A percentile compares a stretch with the other conserved stretches of the same genome.
Evolutionary conservation across 2,113 vertebrate species (phyloP).

Genomic region (Lophura nycthemera): DNA sequence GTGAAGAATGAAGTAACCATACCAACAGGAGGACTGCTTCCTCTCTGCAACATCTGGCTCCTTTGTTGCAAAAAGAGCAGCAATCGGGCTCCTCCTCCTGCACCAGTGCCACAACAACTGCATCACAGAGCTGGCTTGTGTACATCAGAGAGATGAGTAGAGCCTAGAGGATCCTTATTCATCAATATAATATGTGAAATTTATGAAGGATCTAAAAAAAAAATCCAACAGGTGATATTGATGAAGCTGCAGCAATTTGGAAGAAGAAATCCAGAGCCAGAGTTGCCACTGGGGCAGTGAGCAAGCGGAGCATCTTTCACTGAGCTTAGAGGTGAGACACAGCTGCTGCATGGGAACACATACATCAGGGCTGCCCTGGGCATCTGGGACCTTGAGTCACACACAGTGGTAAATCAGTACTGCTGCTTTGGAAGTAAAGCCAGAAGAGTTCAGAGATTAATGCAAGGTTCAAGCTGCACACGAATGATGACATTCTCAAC

Average conservation of each 20-base stretch:
- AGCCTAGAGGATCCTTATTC: background rate
- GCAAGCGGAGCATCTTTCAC: background rate
- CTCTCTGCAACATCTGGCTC: background rate
- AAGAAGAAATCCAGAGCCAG: background rate
- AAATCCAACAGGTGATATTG: no score
- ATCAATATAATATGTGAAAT: background rate
- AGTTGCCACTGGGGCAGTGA: background rate
- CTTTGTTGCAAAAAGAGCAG: background rate
- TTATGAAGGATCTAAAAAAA: background rate
- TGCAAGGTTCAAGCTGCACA: background rate
- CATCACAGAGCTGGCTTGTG: fast-evolving
- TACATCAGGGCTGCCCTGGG: background rate
- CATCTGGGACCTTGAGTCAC: background rate
- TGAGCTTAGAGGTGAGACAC: fast-evolving
- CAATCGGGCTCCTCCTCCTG: background rate
- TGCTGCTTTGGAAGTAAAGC: background rate
- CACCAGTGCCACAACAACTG: fast-evolving
- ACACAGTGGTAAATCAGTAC: background rate
- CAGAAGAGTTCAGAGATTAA: background rate
- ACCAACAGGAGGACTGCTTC: background rate
- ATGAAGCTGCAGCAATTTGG: background rate
- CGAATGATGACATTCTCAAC: background rate
- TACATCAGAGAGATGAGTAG: background rate
- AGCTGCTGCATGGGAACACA: background rate
- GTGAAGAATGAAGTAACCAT: background rate